A percentile compares a stretch with the other conserved stretches of the same genome.
Conservation (phyloP, 2,888 invertebrate species). For the Alloplasta piceator region DNA sequence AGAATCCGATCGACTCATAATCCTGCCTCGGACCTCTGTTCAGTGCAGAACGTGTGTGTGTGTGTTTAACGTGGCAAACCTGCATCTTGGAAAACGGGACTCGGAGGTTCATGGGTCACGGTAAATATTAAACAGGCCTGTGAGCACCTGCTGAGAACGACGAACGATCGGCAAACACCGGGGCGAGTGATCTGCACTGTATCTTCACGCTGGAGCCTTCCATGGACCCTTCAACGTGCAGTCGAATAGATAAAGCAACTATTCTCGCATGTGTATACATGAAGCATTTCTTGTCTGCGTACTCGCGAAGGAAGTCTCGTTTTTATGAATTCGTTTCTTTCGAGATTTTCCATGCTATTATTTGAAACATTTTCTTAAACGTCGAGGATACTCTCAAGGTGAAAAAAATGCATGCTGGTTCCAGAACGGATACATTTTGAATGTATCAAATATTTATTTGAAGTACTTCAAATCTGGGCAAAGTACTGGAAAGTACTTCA, state of each 20-base stretch:
- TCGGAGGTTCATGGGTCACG: constrained; percentile 75
- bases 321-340: too few species aligned
- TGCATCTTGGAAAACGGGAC: constrained; percentile 75
- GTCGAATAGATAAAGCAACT: not conserved
- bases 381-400: too few species aligned
- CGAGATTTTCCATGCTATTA: too few species aligned
- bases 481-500: too few species aligned
- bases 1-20: constrained; percentile 27
- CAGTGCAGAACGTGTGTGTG: not conserved
- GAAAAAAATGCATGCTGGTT: too few species aligned
- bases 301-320: too few species aligned
- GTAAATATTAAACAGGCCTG: constrained; percentile 75
- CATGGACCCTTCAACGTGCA: not conserved
- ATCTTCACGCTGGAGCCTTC: constrained; percentile 15
- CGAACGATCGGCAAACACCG: constrained; percentile 43
- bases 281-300: too few species aligned
- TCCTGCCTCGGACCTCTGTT: constrained; percentile 24
- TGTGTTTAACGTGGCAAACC: constrained; percentile 21
- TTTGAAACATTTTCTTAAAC: too few species aligned
- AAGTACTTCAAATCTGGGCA: too few species aligned
- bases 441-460: too few species aligned
- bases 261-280: not conserved
- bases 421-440: too few species aligned
- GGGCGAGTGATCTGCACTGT: constrained; percentile 47
- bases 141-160: constrained; percentile 76